phyloP scores from a whole-genome alignment of 2,888 invertebrate genomes.

The Hyles lineata region DNA sequence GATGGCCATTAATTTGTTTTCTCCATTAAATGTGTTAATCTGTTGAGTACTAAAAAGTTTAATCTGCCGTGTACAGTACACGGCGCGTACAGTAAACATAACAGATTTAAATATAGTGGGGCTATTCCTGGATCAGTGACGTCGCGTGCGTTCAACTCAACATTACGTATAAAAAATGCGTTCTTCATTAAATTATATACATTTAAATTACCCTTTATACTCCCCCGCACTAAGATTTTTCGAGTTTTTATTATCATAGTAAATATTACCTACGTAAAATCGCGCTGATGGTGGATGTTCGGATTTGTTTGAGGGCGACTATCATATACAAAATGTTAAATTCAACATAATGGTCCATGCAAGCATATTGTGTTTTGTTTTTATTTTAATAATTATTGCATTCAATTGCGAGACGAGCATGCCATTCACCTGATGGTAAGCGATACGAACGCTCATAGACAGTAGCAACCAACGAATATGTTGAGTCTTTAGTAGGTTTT shows the following conservation, averaged over 20 bases:
- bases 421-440: too few species aligned
- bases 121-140: constrained; percentile 25
- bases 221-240: not conserved
- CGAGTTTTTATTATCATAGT: not conserved
- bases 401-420: too few species aligned
- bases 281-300: too few species aligned
- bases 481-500: too few species aligned
- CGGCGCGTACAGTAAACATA: constrained; percentile 15
- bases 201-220: not conserved
- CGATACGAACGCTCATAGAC: too few species aligned
- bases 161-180: constrained; percentile 10
- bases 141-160: constrained; percentile 24
- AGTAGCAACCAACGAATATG: too few species aligned
- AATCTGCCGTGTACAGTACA: constrained; percentile 12
- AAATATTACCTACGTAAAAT: not conserved
- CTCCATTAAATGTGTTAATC: constrained; percentile 6
- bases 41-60: constrained; percentile 18
- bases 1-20: constrained; percentile 19
- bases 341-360: too few species aligned
- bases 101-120: constrained; percentile 24
- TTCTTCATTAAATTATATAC: constrained; percentile 2
- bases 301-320: too few species aligned
- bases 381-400: too few species aligned
- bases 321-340: too few species aligned
- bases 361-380: too few species aligned